A percentile compares a stretch with the other conserved stretches of the same genome.
Conservation (phyloP, 1,140 invertebrate genomes). For the Pantala flavescens region DNA sequence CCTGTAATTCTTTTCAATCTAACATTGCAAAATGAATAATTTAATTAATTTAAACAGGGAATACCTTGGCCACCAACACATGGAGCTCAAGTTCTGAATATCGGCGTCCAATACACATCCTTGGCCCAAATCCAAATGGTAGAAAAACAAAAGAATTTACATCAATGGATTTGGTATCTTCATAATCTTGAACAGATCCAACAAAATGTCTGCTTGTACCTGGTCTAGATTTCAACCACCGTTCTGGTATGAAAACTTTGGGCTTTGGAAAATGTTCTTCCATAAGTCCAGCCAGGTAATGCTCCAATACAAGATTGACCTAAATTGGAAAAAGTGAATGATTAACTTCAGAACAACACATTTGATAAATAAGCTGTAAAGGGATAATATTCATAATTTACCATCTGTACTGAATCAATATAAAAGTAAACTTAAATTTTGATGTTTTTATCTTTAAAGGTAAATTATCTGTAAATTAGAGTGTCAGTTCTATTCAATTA, state of each 20-base stretch:
- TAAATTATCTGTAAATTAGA: no score
- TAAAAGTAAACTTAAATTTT: no score
- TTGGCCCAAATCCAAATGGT: constrained; percentile 70
- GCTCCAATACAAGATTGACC: no score
- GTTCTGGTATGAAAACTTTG: constrained; percentile 36
- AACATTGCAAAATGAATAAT: no score
- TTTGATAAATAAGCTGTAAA: no score
- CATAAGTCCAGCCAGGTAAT: constrained; percentile 51
- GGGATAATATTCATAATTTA: no score
- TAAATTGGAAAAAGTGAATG: no score
- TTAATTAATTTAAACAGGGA: neutral
- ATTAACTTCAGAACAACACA: no score
- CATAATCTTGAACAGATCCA: constrained; percentile 24
- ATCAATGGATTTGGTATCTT: constrained; percentile 19
- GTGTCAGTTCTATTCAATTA: no score
- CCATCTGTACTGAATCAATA: no score
- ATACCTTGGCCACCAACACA: constrained; percentile 57
- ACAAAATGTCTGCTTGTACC: constrained; percentile 23
- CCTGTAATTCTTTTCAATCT: no score
- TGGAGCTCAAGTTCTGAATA: constrained; percentile 73
- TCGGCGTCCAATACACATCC: constrained; percentile 69
- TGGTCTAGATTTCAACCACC: constrained; percentile 27
- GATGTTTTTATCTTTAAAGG: no score
- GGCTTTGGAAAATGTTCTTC: constrained; percentile 39
- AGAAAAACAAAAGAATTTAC: constrained; percentile 61